These are phyloP conservation scores for Nesospiza acunhae DNA, from an alignment of 2,113 vertebrate species.

Conservation along the genomic window DNA sequence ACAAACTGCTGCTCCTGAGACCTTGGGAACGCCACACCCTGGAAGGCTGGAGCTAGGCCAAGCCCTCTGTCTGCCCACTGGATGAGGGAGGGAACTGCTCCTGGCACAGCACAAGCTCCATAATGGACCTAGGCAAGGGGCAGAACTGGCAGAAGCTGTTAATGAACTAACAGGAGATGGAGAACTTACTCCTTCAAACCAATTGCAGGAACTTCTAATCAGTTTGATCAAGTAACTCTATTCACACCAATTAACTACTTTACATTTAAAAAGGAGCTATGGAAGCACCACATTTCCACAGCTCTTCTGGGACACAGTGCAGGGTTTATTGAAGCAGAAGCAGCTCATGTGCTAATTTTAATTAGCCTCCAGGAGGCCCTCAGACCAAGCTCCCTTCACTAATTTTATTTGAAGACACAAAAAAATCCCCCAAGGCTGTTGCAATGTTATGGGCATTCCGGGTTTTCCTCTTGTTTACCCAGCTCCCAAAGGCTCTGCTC, in stretches of 20 bases:
- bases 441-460: background rate
- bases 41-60: background rate
- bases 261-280: background rate
- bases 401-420: constrained; percentile 4
- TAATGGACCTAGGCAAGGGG: background rate
- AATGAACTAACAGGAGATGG: background rate
- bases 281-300: background rate
- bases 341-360: background rate
- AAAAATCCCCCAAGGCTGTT: background rate
- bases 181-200: background rate
- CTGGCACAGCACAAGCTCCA: background rate
- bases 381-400: background rate
- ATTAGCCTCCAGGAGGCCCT: background rate
- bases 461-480: background rate
- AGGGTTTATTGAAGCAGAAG: background rate
- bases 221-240: background rate
- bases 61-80: background rate
- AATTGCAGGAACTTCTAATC: background rate
- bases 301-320: background rate
- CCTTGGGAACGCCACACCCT: background rate
- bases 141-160: background rate
- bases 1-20: background rate
- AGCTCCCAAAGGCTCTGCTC: background rate
- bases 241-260: background rate
- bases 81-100: background rate